A percentile compares a stretch with the other conserved stretches of the same genome.
Conservation (phyloP, 2,888 invertebrate genomes). For the Rhingia campestris region DNA sequence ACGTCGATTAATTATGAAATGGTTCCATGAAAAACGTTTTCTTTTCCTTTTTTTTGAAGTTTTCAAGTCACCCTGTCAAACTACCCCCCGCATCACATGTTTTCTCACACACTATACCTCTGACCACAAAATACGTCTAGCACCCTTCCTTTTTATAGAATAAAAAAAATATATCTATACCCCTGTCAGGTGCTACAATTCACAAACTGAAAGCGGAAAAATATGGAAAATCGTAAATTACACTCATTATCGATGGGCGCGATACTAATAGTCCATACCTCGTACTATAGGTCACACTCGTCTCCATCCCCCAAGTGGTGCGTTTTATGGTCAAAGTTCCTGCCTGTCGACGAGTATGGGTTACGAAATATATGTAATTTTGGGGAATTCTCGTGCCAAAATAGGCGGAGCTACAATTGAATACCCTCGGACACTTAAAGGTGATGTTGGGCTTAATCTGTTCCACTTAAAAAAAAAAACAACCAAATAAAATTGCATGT, state of each 20-base stretch:
- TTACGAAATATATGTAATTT: conserved; percentile 62
- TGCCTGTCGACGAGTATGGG: conserved; percentile 3
- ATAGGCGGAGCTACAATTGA: conserved; percentile 62
- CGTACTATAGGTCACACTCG: conserved; percentile 48
- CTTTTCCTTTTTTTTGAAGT: neutral
- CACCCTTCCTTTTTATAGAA: conserved; percentile 18
- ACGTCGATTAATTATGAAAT: conserved; percentile 18
- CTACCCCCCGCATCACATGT: conserved; percentile 10
- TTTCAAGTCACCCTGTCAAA: conserved; percentile 25
- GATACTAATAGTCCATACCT: conserved; percentile 42
- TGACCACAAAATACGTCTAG: conserved; percentile 24
- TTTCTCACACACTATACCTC: conserved; percentile 5
- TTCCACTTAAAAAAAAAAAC: neutral
- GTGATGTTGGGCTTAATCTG: conserved; percentile 37
- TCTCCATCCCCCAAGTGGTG: conserved; percentile 16
- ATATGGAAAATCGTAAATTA: conserved; percentile 51
- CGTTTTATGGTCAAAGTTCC: conserved; percentile 57
- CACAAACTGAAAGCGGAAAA: conserved; percentile 38
- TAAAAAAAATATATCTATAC: neutral
- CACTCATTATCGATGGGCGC: conserved; percentile 67
- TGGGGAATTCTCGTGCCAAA: conserved; percentile 46
- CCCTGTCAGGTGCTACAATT: conserved; percentile 67
- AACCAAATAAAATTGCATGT: neutral
- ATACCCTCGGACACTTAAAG: conserved; percentile 60
- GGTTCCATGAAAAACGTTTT: conserved; percentile 3